These are phyloP conservation scores for Hydrolagus affinis DNA, from an alignment of 2,113 vertebrate genomes.

Conservation along the genomic window DNA sequence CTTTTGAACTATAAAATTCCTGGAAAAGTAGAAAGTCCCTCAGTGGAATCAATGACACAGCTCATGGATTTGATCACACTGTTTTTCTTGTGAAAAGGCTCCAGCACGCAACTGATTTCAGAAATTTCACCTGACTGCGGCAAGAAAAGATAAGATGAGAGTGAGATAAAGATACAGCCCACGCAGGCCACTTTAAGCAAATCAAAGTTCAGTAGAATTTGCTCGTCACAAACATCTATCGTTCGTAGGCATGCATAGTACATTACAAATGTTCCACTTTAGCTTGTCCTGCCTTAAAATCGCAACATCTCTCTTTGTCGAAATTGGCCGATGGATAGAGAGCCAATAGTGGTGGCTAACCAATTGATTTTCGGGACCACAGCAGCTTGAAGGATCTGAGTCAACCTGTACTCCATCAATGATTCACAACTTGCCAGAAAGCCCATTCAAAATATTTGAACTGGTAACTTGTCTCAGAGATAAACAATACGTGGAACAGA, in stretches of 20 bases:
- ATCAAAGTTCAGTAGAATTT: neutral
- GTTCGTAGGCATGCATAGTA: neutral
- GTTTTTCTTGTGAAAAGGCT: too few relatives aligned
- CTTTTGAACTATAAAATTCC: neutral
- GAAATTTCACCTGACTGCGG: neutral
- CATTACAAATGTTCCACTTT: neutral
- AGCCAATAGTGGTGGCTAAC: neutral
- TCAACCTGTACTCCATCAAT: conserved; percentile 1
- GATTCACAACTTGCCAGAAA: conserved; percentile 16
- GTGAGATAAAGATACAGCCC: neutral
- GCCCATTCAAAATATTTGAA: neutral
- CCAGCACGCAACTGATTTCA: neutral
- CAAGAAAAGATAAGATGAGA: neutral
- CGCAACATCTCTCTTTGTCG: neutral
- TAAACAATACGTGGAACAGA: conserved; percentile 14
- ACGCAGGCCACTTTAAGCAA: neutral
- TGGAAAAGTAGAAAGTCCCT: neutral
- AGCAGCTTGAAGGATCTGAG: neutral
- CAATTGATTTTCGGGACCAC: neutral
- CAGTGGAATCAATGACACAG: neutral
- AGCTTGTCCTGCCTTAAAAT: neutral
- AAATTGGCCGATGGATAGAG: neutral
- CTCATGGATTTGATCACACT: neutral
- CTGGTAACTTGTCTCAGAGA: neutral
- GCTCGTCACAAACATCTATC: neutral